Percentiles rank a stretch among this genome's conserved stretches.
Evolutionary conservation across 2,797 vertebrate species (phyloP).

Genomic region (Poecile montanus): DNA sequence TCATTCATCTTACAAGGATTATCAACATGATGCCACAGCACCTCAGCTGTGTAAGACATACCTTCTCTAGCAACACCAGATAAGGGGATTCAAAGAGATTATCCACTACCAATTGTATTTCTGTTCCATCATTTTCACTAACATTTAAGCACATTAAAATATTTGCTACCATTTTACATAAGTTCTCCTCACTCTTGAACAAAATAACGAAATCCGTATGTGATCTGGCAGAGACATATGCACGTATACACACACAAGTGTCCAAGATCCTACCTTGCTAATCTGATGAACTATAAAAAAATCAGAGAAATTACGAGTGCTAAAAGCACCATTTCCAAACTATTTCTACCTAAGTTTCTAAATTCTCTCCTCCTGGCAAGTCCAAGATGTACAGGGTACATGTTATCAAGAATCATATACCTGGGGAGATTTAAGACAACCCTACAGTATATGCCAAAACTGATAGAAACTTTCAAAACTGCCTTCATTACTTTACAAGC

Average conservation of each 20-base stretch:
- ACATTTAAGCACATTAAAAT: neutral
- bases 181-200: neutral
- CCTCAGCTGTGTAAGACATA: neutral
- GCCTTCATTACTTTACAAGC: neutral
- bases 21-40: neutral
- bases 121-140: neutral
- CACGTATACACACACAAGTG: neutral
- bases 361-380: neutral
- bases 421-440: neutral
- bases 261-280: neutral
- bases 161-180: neutral
- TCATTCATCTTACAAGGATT: neutral
- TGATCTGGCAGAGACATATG: neutral
- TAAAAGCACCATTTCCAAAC: neutral
- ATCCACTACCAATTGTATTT: neutral
- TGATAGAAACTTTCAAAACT: neutral
- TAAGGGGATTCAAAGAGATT: neutral
- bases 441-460: neutral
- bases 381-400: neutral
- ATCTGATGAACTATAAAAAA: neutral
- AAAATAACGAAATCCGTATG: neutral
- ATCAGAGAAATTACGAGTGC: neutral
- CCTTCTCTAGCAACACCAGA: neutral
- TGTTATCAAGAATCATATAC: neutral
- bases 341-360: neutral